phyloP scores from a whole-genome alignment of 2,113 vertebrate species.

The Lepus europaeus region DNA sequence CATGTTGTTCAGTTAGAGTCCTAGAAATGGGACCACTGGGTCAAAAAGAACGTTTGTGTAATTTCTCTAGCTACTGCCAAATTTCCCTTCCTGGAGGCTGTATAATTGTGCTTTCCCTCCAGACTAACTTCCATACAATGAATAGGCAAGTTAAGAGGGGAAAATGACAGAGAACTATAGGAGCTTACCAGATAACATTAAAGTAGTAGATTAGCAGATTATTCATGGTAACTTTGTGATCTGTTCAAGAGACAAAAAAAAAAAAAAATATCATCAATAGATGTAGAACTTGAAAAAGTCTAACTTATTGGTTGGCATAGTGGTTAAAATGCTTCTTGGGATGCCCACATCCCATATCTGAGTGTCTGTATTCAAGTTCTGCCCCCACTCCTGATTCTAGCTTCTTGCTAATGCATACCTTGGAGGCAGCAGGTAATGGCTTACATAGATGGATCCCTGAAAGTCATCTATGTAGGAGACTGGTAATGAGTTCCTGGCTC shows the following conservation, averaged over 20 bases:
- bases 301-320: too few relatives aligned
- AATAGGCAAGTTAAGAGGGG: background rate
- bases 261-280: background rate
- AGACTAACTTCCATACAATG: background rate
- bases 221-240: background rate
- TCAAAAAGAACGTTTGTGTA: background rate
- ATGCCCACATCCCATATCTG: too few relatives aligned
- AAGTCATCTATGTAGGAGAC: too few relatives aligned
- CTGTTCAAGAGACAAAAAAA: background rate
- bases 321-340: too few relatives aligned
- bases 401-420: too few relatives aligned
- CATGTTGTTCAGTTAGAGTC: background rate
- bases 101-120: background rate
- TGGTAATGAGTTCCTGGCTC: too few relatives aligned
- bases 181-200: background rate
- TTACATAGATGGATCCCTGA: too few relatives aligned
- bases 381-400: too few relatives aligned
- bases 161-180: background rate
- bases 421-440: too few relatives aligned
- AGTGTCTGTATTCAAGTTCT: too few relatives aligned
- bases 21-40: background rate
- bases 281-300: background rate
- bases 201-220: background rate
- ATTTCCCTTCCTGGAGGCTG: background rate
- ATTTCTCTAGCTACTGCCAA: background rate